Percentiles rank a stretch among this genome's conserved stretches.
These are phyloP conservation scores for Dipodomys spectabilis DNA, from an alignment of 2,113 vertebrate species.

Conservation along the genomic window DNA sequence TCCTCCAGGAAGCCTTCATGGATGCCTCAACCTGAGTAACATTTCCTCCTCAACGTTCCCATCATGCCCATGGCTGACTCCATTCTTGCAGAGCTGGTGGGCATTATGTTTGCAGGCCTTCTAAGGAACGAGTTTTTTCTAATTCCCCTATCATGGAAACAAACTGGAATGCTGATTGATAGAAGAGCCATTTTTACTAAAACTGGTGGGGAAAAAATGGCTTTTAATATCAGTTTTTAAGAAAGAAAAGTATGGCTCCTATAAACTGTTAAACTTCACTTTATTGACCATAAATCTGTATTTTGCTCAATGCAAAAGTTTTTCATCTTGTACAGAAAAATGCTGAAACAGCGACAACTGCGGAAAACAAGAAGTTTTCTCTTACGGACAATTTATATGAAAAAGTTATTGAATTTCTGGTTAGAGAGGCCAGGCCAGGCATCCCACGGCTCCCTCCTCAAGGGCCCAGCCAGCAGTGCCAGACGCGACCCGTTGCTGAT, in stretches of 20 bases:
- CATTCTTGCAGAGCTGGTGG: accelerated
- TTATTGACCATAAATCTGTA: conserved; percentile 92
- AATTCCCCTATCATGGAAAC: conserved; percentile 73
- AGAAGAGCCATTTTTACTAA: conserved; percentile 69
- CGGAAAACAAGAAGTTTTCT: conserved; percentile 89
- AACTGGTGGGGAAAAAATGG: conserved; percentile 83
- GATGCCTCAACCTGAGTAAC: not conserved
- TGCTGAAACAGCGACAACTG: conserved; percentile 89
- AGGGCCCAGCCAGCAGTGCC: conserved; percentile 72
- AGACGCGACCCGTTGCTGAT: conserved; percentile 70
- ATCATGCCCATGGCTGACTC: not conserved
- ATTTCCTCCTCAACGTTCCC: not conserved
- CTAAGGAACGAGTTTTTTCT: conserved; percentile 30
- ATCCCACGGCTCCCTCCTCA: not conserved
- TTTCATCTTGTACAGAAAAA: conserved; percentile 89
- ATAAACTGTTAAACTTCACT: conserved; percentile 89
- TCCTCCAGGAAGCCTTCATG: conserved; percentile 17
- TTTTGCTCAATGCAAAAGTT: conserved; percentile 92
- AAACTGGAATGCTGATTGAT: conserved; percentile 77
- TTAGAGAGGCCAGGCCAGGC: conserved; percentile 83
- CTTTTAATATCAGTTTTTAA: conserved; percentile 87
- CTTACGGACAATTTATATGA: conserved; percentile 90
- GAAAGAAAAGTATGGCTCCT: conserved; percentile 85
- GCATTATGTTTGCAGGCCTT: not conserved
- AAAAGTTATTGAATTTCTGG: conserved; percentile 89